These are phyloP conservation scores for Thymelicus acteon DNA, from an alignment of 2,888 invertebrate genomes.

Conservation along the genomic window DNA sequence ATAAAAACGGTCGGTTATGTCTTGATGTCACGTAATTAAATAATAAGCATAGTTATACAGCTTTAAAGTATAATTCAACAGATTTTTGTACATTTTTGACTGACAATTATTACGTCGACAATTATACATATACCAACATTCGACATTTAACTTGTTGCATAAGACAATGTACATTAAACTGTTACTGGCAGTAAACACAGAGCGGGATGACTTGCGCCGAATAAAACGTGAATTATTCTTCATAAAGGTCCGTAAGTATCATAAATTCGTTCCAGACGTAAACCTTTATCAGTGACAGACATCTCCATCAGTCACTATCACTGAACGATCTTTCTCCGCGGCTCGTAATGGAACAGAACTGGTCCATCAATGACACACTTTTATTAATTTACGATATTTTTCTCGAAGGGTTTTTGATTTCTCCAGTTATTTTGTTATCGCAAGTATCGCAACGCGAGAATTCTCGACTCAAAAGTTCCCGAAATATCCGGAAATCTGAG, in stretches of 20 bases:
- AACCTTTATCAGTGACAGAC: constrained; percentile 34
- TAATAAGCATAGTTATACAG: no score
- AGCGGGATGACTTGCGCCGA: constrained; percentile 28
- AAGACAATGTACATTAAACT: background rate
- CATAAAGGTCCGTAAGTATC: constrained; percentile 28
- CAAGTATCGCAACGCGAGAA: no score
- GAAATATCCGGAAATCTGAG: no score
- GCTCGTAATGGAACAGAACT: constrained; percentile 8
- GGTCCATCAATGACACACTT: constrained; percentile 26
- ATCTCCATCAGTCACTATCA: constrained; percentile 31
- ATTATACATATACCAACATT: no score
- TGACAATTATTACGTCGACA: no score
- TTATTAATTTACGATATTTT: constrained; percentile 8
- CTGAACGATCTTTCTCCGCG: constrained; percentile 13
- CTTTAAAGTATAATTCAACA: no score
- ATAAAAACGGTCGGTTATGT: no score
- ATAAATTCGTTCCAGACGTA: constrained; percentile 32
- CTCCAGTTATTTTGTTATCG: no score
- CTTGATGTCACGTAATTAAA: no score
- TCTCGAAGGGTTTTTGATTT: background rate
- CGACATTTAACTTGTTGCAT: constrained; percentile 6
- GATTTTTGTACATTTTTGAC: no score
- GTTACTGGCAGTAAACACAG: constrained; percentile 10
- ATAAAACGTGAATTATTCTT: constrained; percentile 35
- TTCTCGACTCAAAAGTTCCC: no score